These are phyloP conservation scores for Microcebus jonahi DNA, from an alignment of 2,113 vertebrate species.

Conservation along the genomic window DNA sequence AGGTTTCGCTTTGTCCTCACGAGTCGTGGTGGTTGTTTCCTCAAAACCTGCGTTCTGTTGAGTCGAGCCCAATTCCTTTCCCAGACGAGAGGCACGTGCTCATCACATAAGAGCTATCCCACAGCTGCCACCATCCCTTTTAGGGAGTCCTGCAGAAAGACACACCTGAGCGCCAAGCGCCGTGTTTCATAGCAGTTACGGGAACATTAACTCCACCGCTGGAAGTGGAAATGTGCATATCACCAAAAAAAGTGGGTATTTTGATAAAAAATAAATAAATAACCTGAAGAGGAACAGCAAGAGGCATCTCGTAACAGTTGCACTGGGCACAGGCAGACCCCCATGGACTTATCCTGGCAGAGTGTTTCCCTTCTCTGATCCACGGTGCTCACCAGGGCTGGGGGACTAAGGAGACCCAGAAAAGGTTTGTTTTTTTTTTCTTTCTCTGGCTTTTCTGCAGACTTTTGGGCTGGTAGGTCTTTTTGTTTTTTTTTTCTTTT, in stretches of 20 bases:
- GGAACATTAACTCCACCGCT: accelerated
- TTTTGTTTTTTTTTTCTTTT: too few relatives aligned
- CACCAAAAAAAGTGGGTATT: accelerated
- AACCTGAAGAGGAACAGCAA: accelerated
- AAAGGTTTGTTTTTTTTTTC: background rate
- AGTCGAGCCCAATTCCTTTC: too few relatives aligned
- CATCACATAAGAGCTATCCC: accelerated
- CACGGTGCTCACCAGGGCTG: background rate
- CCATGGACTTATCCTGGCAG: background rate
- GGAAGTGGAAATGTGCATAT: accelerated
- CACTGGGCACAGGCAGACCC: accelerated
- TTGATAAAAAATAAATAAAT: too few relatives aligned
- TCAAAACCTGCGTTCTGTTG: background rate
- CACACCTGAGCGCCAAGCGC: accelerated
- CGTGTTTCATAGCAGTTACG: accelerated
- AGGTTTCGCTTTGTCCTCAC: too few relatives aligned
- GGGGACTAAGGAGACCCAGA: background rate
- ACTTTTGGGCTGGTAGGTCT: too few relatives aligned
- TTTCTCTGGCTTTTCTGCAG: background rate
- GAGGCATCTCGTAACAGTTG: accelerated
- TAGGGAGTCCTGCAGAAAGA: accelerated
- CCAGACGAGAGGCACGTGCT: too few relatives aligned
- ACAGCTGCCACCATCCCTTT: accelerated
- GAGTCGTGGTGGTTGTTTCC: background rate
- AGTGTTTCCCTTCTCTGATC: background rate